Evolutionary conservation across 2,888 invertebrate species (phyloP).

Genomic region (Ennomos quercinarius): DNA sequence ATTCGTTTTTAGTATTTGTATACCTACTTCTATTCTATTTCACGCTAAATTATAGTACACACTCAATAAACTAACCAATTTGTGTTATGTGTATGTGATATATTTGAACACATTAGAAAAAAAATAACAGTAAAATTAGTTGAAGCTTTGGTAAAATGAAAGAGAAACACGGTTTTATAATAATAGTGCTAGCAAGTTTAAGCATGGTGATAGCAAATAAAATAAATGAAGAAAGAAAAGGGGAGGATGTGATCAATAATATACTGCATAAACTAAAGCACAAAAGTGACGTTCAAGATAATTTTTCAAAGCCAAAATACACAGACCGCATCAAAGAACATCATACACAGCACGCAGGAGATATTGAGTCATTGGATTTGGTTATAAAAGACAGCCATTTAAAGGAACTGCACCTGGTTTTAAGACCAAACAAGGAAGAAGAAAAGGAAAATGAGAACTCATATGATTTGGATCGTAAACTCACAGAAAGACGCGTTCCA

Average conservation of each 20-base stretch:
- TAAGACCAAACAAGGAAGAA: background rate
- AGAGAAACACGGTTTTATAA: background rate
- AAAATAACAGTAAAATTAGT: conserved; percentile 2
- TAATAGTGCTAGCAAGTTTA: background rate
- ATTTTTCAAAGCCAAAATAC: background rate
- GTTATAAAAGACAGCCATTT: background rate
- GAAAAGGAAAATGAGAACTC: background rate
- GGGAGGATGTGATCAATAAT: background rate
- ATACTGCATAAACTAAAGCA: background rate
- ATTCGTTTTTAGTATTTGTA: too few relatives aligned
- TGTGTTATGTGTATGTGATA: background rate
- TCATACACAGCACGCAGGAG: background rate
- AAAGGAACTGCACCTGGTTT: background rate
- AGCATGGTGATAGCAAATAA: background rate
- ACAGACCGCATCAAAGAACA: background rate
- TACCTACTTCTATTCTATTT: too few relatives aligned
- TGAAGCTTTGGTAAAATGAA: conserved; percentile 4
- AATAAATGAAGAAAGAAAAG: background rate
- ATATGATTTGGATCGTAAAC: background rate
- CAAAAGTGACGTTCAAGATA: background rate
- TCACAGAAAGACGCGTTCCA: background rate
- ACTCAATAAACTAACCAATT: conserved; percentile 2
- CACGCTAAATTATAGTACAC: background rate
- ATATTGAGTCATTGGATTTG: background rate
- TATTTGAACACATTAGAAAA: background rate